Evolutionary conservation across 2,797 vertebrate genomes (phyloP), one percentile per base, ranked within the genome.

Genomic region (Acropternis orthonyx): DNA sequence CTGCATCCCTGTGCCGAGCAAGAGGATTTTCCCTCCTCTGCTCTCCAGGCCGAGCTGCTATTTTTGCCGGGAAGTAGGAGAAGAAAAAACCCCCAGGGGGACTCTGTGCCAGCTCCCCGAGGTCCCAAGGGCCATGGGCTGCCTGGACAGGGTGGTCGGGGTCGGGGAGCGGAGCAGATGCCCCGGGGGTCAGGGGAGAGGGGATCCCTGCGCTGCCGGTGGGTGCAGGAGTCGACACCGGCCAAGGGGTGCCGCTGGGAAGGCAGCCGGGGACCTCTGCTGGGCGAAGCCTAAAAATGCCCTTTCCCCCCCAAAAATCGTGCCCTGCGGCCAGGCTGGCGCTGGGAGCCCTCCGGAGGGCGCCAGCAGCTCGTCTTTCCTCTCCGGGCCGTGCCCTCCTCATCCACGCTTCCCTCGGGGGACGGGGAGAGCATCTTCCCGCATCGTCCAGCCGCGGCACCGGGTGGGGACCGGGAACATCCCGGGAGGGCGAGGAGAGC

Each of bases 231-330:
- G 46, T 41, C 21, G 7, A 9, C 24, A 18, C n/a, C 16, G 27
- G 13, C 3, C 10, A 23, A 12, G 51, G 41, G 34, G 51, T 34
- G 52, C 27, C 48, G 5, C 32, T 62, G 93, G 74, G 37, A 85
- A 91, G 85, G 72, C 85, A 66, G 51, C 68, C 55, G 88, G 72
- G 63, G 94, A 91, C 88, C 94, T 92, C 94, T 95, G 88, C 94
- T 83, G 94, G 94, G 58, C 77, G 12, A 93, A 83, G 32, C 48
- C 58, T 37, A 66, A 86, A 91, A 86, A 86, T 48, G 37, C 39
- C 76, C 37, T 66, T 83, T 82, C 69, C 36, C 2, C 16, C 21
- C 58, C 80, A n/a, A 88, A 75, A 91, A 11, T 16, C 52, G n/a
- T 37, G 54, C 69, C 65, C 74, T 7, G 73, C 6, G n/a, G 73